phyloP scores from a whole-genome alignment of 1,140 invertebrate species.

The Luehdorfia chinensis region DNA sequence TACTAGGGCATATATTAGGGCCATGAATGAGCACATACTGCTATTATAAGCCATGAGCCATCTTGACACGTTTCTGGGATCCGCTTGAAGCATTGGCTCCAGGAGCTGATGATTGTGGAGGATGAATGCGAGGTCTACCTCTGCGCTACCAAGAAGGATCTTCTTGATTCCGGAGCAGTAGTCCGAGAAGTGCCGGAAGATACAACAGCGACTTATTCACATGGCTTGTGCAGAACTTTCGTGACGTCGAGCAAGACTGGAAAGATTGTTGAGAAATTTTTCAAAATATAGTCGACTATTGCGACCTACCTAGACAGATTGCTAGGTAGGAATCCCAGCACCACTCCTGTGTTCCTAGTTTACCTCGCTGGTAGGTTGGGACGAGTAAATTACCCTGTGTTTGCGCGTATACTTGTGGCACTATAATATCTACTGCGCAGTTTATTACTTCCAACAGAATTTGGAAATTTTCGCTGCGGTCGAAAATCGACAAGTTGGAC shows the following conservation, averaged over 20 bases:
- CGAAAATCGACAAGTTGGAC: too few species aligned
- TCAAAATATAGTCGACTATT: too few species aligned
- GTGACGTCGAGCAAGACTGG: conserved; percentile 82
- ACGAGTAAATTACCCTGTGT: too few species aligned
- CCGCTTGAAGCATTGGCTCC: conserved; percentile 81
- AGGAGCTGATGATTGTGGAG: conserved; percentile 80
- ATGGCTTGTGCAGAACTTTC: conserved; percentile 78
- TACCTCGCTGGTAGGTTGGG: too few species aligned
- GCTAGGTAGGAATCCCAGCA: too few species aligned
- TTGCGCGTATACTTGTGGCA: too few species aligned
- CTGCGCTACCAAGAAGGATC: conserved; percentile 84
- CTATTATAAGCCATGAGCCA: conserved; percentile 85
- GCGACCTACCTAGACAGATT: too few species aligned
- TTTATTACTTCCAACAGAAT: too few species aligned
- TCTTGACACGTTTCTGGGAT: conserved; percentile 79
- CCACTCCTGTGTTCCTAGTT: too few species aligned
- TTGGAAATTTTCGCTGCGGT: too few species aligned
- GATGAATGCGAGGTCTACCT: conserved; percentile 83
- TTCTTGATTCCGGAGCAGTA: conserved; percentile 69
- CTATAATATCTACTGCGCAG: too few species aligned
- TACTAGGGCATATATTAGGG: too few species aligned
- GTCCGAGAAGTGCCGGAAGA: conserved; percentile 68
- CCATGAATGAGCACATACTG: conserved; percentile 83
- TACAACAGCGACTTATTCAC: conserved; percentile 76
- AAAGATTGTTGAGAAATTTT: conserved; percentile 82